Evolutionary conservation across 2,888 invertebrate species (phyloP), one percentile per base, ranked within the genome.

Genomic region (Cybosia mesomella): DNA sequence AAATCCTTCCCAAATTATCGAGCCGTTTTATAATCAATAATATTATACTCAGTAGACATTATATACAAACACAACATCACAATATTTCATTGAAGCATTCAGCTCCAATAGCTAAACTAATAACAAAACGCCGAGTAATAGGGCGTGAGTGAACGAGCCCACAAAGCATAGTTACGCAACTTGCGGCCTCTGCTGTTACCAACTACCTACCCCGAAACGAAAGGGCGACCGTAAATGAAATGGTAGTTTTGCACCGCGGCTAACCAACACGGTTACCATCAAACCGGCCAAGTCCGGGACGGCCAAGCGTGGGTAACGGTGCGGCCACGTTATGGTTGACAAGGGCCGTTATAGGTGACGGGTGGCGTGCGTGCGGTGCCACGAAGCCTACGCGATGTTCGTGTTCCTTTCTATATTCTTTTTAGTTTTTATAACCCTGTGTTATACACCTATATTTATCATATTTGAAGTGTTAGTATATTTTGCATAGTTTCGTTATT

Each of bases 261-360:
- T 87, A 87, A 87, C 91, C 89, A 84, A 80, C 87, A 81, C 75
- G 82, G 79, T 76, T 80, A 80, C 75, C 63, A 81, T 67, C 64
- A 60, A 67, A 59, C 68, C 69, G 62, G 66, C 43, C 43, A 59
- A 63, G 66, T 82, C 73, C 76, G 76, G 78, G 71, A 72, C 68
- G 70, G 70, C 71, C 73, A 67, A 72, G 74, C 71, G 80, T 75
- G 84, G 87, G 87, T 86, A 85, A 87, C 88, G 86, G 89, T 90
- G 90, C 85, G 93, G 92, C 89, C 87, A 83, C 93, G 93, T 94
- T 93, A 94, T 91, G 92, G 94, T 91, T 92, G 94, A 94, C 93
- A 92, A 93, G 93, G 92, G 91, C 90, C 91, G 91, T 91, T 91
- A 90, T 87, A 88, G 88, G 85, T 87, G 89, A 89, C 89, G 90